Evolutionary conservation across 2,113 vertebrate genomes (phyloP), one percentile per base, ranked within the genome.

Genomic region (Bostrychus sinensis): DNA sequence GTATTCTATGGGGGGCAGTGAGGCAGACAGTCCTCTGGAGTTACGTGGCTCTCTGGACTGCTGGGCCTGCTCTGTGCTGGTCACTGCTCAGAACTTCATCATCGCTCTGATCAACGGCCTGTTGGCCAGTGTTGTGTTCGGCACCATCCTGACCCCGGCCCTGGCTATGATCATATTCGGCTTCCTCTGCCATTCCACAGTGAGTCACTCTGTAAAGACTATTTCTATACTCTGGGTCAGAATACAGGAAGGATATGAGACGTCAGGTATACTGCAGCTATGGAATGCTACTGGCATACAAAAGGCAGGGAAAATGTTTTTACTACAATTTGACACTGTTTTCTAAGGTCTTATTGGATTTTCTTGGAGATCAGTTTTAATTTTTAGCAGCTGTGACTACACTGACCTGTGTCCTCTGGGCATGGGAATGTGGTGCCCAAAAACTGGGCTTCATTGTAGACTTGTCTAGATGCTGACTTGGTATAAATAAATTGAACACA

Each of bases 31-130:
- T 9, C 72, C 90, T 0, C 70, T 89, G 78, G 94, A 95, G 76
- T 83, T 94, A 34, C 86, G 95, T 7, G 92, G 92, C 23, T 93
- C 95, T 5, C 83, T 96, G 82, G 95, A 96, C 79, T 96, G 95
- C 86, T 96, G 95, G 95, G 95, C 95, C 0, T 96, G 95, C 23
- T 95, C 95, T 0, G 94, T 96, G 30, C 89, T 96, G 50, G 93
- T 96, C 72, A 94, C 94, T 0, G 89, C 90, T 6, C 95, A 96
- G 88, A 96, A 96, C 61, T 62, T 95, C 60, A 53, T 95, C 79
- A 93, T 95, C 23, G 93, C 92, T 0, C 50, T 89, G 20, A 85
- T 96, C 82, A 96, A 96, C 53, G 83, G 83, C 0, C 58, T 83
- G 1, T 56, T 96, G 66, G 91, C 93, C 62, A 77, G 80, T 6